These are phyloP conservation scores for Chromobotia macracanthus DNA, from an alignment of 2,797 vertebrate genomes.

Conservation along the genomic window DNA sequence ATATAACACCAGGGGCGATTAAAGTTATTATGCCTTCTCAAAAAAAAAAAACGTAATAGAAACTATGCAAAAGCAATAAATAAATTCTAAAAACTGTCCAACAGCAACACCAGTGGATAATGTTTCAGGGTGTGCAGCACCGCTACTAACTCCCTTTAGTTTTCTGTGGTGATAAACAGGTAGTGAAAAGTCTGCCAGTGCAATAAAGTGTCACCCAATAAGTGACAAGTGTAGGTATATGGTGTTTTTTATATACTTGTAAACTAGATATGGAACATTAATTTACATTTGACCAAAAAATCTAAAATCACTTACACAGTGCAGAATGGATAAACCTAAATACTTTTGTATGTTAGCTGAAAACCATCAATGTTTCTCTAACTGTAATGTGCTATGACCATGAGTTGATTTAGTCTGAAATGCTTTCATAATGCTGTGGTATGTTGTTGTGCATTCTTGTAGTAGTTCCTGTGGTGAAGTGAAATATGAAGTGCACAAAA, in stretches of 20 bases:
- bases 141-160: not conserved
- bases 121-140: not conserved
- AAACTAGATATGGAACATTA: too few relatives aligned
- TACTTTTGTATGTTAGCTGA: too few relatives aligned
- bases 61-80: not conserved
- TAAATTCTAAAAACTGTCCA: not conserved
- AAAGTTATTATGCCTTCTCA: not conserved
- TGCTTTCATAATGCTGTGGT: not conserved
- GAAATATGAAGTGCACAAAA: not conserved
- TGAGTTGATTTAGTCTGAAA: not conserved
- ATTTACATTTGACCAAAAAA: too few relatives aligned
- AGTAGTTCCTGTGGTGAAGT: not conserved
- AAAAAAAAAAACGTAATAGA: not conserved
- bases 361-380: too few relatives aligned
- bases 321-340: too few relatives aligned
- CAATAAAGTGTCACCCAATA: not conserved
- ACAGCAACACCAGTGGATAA: not conserved
- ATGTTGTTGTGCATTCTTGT: not conserved
- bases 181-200: not conserved
- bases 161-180: not conserved
- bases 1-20: not conserved
- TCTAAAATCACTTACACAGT: too few relatives aligned
- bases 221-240: not conserved
- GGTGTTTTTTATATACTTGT: not conserved
- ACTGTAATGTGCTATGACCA: too few relatives aligned